Evolutionary conservation across 2,113 vertebrate species (phyloP), one percentile per base, ranked within the genome.

Genomic region (Panthera leo): DNA sequence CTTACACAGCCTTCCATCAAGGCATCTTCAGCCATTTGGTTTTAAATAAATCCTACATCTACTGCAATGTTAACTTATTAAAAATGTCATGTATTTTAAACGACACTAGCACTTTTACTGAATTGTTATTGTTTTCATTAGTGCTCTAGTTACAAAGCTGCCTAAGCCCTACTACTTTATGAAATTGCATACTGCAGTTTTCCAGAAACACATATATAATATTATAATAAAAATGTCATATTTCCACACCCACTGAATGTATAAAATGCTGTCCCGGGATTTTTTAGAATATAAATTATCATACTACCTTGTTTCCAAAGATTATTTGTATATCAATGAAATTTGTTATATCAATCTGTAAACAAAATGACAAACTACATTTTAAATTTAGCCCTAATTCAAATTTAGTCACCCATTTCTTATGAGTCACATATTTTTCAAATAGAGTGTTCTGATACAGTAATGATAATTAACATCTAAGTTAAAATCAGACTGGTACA

Each of bases 341-440:
- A 78, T 73, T 12, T 84, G 85, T 71, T 45, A 42, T 39, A 94
- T 25, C 4, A 55, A 94, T 76, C 87, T 94, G 5, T 78, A 86
- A 80, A 45, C 5, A 92, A 95, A 96, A 85, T 75, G 5, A 53
- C 36, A 70, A 95, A 42, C 18, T n/a, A 61, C 7, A 95, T 71
- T 95, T 94, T 70, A 83, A 23, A 84, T 96, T 78, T 79, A 75
- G 19, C 12, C 80, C 67, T 96, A 94, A 84, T 71, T 85, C 53
- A 68, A 92, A 63, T 27, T 85, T 67, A 48, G 75, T 78, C 75
- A 76, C 14, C 7, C 14, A 78, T 78, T 31, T 78, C 42, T 78
- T 78, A 61, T 19, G 39, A 90, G 21, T 93, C 34, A 89, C 9
- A 25, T 5, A 85, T 82, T 42, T 94, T 48, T 96, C 70, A 91